phyloP scores from a whole-genome alignment of 2,888 invertebrate species.

The Zaprionus lineosus region DNA sequence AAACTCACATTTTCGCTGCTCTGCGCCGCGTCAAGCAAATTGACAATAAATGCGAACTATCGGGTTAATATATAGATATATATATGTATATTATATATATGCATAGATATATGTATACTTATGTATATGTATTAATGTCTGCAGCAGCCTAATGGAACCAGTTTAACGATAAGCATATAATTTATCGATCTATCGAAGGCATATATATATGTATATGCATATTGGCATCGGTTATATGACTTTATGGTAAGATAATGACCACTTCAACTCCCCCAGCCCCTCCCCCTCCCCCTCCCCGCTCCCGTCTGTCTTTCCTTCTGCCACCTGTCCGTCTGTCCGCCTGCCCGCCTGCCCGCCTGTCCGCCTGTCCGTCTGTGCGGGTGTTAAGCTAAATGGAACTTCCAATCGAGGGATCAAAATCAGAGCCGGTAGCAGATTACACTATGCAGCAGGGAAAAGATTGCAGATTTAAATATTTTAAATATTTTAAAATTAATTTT shows the following conservation, averaged over 20 bases:
- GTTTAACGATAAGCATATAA: conserved; percentile 68
- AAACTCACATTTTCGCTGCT: conserved; percentile 30
- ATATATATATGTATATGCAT: background rate
- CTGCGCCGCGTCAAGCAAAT: conserved; percentile 54
- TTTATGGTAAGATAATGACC: too few species aligned
- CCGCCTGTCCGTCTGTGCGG: too few species aligned
- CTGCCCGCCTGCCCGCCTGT: too few species aligned
- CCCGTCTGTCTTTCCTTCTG: too few species aligned
- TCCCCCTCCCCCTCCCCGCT: too few species aligned
- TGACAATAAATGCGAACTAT: conserved; percentile 56
- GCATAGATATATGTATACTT: conserved; percentile 32
- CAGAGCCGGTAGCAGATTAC: too few species aligned
- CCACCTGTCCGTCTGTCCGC: too few species aligned
- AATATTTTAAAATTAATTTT: background rate
- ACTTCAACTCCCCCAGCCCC: too few species aligned
- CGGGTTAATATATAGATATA: conserved; percentile 37
- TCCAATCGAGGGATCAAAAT: too few species aligned
- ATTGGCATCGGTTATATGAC: too few species aligned
- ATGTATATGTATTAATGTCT: conserved; percentile 7
- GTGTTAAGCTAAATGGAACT: conserved; percentile 47
- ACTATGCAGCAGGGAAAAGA: too few species aligned
- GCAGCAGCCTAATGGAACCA: conserved; percentile 74
- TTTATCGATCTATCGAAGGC: conserved; percentile 60
- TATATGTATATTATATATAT: conserved; percentile 27
- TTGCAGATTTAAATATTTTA: background rate